Evolutionary conservation across 2,888 invertebrate genomes (phyloP).

Genomic region (Ennomos erosarius): DNA sequence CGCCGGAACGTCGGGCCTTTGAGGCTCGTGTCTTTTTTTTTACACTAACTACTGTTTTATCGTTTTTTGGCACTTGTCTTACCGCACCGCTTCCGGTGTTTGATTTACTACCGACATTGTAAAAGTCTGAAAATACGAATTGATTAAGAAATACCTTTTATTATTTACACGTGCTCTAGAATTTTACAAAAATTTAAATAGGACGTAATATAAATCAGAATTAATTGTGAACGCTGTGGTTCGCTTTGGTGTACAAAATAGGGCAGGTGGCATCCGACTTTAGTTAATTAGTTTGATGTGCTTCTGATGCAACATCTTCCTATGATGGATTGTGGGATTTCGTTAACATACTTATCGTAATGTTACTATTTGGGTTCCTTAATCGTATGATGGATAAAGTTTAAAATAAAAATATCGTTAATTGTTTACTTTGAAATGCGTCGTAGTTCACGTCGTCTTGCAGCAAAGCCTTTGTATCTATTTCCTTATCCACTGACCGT

Average conservation of each 20-base stretch:
- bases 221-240: conserved; percentile 19
- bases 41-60: conserved; percentile 43
- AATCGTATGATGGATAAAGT: too few relatives aligned
- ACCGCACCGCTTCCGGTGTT: conserved; percentile 41
- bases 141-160: conserved; percentile 34
- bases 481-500: conserved; percentile 72
- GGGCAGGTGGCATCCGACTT: conserved; percentile 7
- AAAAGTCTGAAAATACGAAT: conserved; percentile 34
- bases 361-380: too few relatives aligned
- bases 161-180: conserved; percentile 33
- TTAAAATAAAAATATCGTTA: too few relatives aligned
- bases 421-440: conserved; percentile 10
- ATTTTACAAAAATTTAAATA: conserved; percentile 32
- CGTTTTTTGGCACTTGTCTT: conserved; percentile 60
- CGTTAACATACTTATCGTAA: too few relatives aligned
- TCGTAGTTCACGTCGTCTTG: conserved; percentile 28
- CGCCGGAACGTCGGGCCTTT: conserved; percentile 23
- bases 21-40: conserved; percentile 26
- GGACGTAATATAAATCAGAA: conserved; percentile 30
- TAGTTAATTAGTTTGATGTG: conserved; percentile 15
- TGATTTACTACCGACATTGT: conserved; percentile 40
- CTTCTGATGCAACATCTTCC: background rate
- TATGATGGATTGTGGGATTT: too few relatives aligned
- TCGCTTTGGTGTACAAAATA: conserved; percentile 12
- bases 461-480: conserved; percentile 54